Base-by-base conservation (phyloP, 2,113 vertebrate genomes). In the Tachycineta bicolor region DNA sequence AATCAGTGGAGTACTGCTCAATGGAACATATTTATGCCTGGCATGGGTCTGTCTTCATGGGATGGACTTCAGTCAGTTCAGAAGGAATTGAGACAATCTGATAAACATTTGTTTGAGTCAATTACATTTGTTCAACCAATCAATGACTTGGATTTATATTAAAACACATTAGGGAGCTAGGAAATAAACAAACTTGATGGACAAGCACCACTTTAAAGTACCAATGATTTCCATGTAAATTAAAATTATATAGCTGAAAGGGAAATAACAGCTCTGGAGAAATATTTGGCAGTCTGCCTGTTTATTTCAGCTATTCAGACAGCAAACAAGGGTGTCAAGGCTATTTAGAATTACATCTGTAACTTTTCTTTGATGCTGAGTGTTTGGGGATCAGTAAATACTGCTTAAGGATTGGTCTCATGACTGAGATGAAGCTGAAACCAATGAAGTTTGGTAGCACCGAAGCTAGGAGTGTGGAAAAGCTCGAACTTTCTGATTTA, bases 141-240 rank as follows among this genome's bases (percentile, higher is more conserved):
- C 74, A 77, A 46, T 76, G 63, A 70, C 78, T 96, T 75, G 33
- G 44, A 77, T 95, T 95, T 95, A 44, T 89, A 62, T 93, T 90
- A 84, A 58, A 83, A 62, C 18, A 82, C 90, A 37, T 71, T 74
- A 88, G 84, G 84, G 65, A 95, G 14, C 81, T 12, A 84, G 50
- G 73, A 97, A 96, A 95, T 94, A 96, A 96, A 96, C 65, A 92
- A 71, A 50, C 82, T 88, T 91, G 94, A 94, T 95, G 79, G 95
- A 94, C 91, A 97, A 96, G 90, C 60, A 92, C 83, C 69, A 88
- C 90, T 97, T 97, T 79, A 90, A 96, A 97, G 62, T 94, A 96
- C 93, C 3, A 11, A 91, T 97, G 85, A 97, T 96, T 96, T 96
- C 93, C 93, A 96, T 96, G 91, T 93, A 97, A 97, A 97, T 97